Conservation (phyloP, 2,113 vertebrate species). For the Equus przewalskii region DNA sequence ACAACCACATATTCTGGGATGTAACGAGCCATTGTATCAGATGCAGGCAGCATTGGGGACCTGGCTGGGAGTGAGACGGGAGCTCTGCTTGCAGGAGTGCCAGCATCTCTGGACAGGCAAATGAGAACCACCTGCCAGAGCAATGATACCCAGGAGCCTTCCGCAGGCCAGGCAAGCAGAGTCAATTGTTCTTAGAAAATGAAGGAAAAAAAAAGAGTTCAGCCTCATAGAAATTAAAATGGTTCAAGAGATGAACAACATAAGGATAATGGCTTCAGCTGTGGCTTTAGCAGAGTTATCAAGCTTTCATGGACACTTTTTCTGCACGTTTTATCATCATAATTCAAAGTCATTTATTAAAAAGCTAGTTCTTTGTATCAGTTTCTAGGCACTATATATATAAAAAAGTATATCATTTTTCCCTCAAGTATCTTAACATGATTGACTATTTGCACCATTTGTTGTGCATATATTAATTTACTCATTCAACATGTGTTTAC, state of each 20-base stretch:
- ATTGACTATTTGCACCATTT: not conserved
- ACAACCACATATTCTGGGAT: not conserved
- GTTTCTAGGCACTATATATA: not conserved
- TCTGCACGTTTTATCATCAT: not conserved
- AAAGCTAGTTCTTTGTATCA: not conserved
- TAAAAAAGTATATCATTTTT: not conserved
- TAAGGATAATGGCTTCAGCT: not conserved
- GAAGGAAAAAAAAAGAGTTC: not conserved
- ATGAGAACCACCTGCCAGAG: constrained; percentile 68
- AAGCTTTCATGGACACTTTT: not conserved
- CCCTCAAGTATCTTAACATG: not conserved
- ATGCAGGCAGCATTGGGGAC: not conserved
- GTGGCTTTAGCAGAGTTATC: not conserved
- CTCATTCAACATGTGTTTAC: not conserved
- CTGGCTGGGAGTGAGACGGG: not conserved
- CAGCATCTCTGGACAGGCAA: constrained; percentile 48
- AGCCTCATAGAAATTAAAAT: constrained; percentile 23
- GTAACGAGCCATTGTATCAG: not conserved
- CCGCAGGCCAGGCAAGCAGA: not conserved
- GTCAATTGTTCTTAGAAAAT: constrained; percentile 59
- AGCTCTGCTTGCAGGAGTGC: not conserved
- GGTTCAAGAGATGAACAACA: not conserved
- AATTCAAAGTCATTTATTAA: not conserved
- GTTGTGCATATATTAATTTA: not conserved
- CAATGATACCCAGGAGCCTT: constrained; percentile 23